Base-by-base conservation (phyloP, 2,113 vertebrate genomes). In the Furnarius figulus region DNA sequence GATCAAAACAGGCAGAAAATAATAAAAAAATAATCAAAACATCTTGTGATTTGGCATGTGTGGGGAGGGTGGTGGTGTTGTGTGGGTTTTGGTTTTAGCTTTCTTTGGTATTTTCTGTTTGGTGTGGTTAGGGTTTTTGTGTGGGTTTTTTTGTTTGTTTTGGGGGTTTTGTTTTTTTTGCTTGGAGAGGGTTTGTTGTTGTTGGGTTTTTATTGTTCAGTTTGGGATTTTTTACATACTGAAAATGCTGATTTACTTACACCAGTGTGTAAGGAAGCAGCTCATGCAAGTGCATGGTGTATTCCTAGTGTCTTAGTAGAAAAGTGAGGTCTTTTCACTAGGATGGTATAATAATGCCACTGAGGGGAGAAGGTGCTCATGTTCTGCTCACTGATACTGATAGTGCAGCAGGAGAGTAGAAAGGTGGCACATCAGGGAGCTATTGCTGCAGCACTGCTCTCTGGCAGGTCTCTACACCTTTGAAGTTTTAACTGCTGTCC, bases 301-400 rank as follows among this genome's bases (percentile, higher is more conserved):
- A 16, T 50, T 62, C 28, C n/a, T 33, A 35, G 7, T 56, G 16
- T 42, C 22, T 40, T 18, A 12, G 28, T 21, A 42, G 63, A 56
- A 87, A 52, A 50, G 10, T 21, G 31, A 53, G 5, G 12, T 22
- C 8, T 33, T 53, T 39, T 37, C 25, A 56, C 52, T 40, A 31
- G 5, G 5, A 4, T 61, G 40, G 19, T n/a, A 27, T 4, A 35
- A 50, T 25, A n/a, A 71, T 62, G 17, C 1, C 5, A 3, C 42
- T 44, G 37, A 53, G 44, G 22, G 11, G 14, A 1, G 1, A 47
- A 78, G 24, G 14, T 35, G 30, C 13, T 76, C 7, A 1, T 40
- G 16, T 13, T 6, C 1, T 4, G 5, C 18, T 58, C 1, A 0
- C 14, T 71, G 49, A 23, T 61, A 7, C 3, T 0, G 3, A 46